These are phyloP conservation scores for Rhysida immarginata DNA, from an alignment of 1,140 invertebrate species.

Conservation along the genomic window DNA sequence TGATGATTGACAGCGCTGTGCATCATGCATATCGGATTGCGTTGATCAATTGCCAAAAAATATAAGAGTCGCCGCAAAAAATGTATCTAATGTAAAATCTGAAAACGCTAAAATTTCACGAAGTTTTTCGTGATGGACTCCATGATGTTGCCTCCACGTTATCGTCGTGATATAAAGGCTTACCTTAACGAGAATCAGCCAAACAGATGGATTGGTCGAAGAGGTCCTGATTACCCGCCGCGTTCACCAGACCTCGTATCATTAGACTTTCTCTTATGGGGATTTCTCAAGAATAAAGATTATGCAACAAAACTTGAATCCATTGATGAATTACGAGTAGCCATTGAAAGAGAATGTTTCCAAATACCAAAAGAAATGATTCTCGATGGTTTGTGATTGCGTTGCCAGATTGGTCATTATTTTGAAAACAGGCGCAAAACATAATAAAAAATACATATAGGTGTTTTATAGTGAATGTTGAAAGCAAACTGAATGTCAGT, in stretches of 20 bases:
- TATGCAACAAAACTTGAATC: constrained; percentile 11
- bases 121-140: too few relatives aligned
- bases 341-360: background rate
- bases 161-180: too few relatives aligned
- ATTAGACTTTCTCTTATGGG: constrained; percentile 31
- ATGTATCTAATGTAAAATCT: too few relatives aligned
- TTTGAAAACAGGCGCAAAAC: background rate
- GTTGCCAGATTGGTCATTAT: background rate
- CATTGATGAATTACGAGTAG: background rate
- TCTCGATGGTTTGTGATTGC: background rate
- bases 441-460: background rate
- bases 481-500: too few relatives aligned
- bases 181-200: background rate
- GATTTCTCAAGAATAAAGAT: constrained; percentile 25
- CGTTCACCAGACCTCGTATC: constrained; percentile 28
- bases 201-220: background rate
- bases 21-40: too few relatives aligned
- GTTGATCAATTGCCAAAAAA: too few relatives aligned
- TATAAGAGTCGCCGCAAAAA: too few relatives aligned
- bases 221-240: constrained; percentile 23
- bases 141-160: too few relatives aligned
- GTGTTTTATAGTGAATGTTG: background rate
- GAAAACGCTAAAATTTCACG: too few relatives aligned
- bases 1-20: too few relatives aligned
- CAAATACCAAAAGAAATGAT: background rate